Percentiles rank a stretch among this genome's conserved stretches.
Conservation (phyloP, 2,888 invertebrate genomes). For the Geotrupes spiniger region DNA sequence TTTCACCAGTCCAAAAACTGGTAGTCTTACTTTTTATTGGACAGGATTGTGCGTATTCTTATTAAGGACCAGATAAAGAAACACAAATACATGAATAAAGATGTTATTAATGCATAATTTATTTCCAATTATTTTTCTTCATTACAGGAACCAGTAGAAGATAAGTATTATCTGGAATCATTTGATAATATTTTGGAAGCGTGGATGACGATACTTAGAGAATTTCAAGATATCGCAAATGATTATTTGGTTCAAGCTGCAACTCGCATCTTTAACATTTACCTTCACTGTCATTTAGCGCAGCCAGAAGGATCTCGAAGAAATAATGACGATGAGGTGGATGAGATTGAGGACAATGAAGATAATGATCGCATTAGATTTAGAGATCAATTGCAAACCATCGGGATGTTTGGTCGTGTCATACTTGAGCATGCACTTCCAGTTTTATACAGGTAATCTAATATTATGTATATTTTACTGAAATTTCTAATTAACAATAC, state of each 20-base stretch:
- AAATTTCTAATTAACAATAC: no score
- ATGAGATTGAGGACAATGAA: slow-evolving; percentile 63
- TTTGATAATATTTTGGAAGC: slow-evolving; percentile 67
- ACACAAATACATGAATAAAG: no score
- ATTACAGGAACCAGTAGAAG: slow-evolving; percentile 49
- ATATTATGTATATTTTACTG: no score
- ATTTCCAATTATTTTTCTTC: slow-evolving; percentile 3
- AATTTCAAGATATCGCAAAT: slow-evolving; percentile 36
- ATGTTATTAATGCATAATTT: slow-evolving; percentile 5
- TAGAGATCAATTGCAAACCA: slow-evolving; percentile 70
- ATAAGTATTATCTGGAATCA: slow-evolving; percentile 63
- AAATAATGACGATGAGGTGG: slow-evolving; percentile 46
- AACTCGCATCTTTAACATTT: slow-evolving; percentile 71
- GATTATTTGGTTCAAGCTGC: slow-evolving; percentile 43
- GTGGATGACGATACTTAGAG: slow-evolving; percentile 60
- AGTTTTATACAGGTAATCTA: slow-evolving; percentile 56
- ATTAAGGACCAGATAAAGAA: no score
- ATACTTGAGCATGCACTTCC: slow-evolving; percentile 65
- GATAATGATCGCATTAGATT: slow-evolving; percentile 66
- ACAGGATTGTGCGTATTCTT: no score
- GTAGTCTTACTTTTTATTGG: no score
- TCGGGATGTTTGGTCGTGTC: slow-evolving; percentile 65
- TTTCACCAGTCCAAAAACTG: no score
- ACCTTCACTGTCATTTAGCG: slow-evolving; percentile 74
- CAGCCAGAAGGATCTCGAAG: slow-evolving; percentile 74